Evolutionary conservation across 2,888 invertebrate genomes (phyloP).

Genomic region (Slavum lentiscoides): DNA sequence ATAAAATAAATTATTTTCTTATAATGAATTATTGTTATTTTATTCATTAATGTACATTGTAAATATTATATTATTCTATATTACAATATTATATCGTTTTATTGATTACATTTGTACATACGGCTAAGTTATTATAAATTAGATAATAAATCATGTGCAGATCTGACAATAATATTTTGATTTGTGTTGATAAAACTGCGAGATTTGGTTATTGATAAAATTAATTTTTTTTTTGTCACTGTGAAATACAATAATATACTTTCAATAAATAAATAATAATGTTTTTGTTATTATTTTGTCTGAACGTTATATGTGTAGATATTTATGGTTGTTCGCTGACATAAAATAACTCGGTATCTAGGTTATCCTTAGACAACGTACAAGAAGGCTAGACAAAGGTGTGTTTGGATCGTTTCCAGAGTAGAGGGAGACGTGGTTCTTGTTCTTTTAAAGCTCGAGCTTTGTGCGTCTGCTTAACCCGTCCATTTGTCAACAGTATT

Average conservation of each 20-base stretch:
- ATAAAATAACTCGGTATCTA: background rate
- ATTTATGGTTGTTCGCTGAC: background rate
- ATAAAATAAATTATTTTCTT: too few relatives aligned
- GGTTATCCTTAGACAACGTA: slow-evolving; percentile 23
- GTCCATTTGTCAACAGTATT: slow-evolving; percentile 49
- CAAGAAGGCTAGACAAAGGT: slow-evolving; percentile 28
- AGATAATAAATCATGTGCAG: background rate
- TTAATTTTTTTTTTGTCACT: too few relatives aligned
- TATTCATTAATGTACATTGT: too few relatives aligned
- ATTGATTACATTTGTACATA: too few relatives aligned
- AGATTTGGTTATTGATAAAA: too few relatives aligned
- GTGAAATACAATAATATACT: too few relatives aligned
- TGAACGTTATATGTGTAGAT: background rate
- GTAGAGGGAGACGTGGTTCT: background rate
- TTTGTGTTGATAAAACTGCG: too few relatives aligned
- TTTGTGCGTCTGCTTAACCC: slow-evolving; percentile 37
- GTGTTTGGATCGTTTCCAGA: slow-evolving; percentile 33
- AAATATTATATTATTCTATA: too few relatives aligned
- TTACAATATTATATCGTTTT: too few relatives aligned
- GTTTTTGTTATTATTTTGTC: background rate
- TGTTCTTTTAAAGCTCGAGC: slow-evolving; percentile 32
- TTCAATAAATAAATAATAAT: too few relatives aligned
- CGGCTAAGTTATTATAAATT: too few relatives aligned
- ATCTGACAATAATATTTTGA: background rate
- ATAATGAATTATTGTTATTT: too few relatives aligned